Conservation (phyloP, 2,888 invertebrate species). For the Drosophila prostipennis region DNA sequence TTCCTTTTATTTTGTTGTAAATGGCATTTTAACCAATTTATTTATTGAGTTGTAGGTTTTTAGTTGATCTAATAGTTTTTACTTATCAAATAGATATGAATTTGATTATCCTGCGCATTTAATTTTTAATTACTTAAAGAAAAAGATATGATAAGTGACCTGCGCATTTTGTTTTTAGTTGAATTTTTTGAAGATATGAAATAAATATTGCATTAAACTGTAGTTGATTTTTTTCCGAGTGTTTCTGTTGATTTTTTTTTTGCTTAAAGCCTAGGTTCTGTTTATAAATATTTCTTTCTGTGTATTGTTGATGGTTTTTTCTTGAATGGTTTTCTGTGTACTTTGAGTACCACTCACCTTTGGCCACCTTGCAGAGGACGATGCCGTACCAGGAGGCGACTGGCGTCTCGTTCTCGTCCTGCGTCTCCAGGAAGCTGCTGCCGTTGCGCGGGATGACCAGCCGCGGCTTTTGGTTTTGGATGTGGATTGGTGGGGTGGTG, state of each 20-base stretch:
- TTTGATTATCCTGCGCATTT: neutral
- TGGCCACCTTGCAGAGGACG: slow-evolving; percentile 89
- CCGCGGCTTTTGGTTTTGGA: neutral
- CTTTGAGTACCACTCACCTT: slow-evolving; percentile 76
- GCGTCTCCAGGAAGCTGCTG: slow-evolving; percentile 74
- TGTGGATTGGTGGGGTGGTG: neutral
- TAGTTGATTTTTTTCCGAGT: neutral
- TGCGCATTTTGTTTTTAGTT: neutral
- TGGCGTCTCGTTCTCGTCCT: slow-evolving; percentile 83
- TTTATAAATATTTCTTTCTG: too few species aligned
- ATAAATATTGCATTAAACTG: too few species aligned
- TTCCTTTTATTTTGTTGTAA: too few species aligned
- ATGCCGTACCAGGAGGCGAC: slow-evolving; percentile 87
- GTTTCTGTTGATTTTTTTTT: neutral
- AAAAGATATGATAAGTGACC: neutral
- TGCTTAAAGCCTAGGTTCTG: too few species aligned
- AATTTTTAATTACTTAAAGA: too few species aligned
- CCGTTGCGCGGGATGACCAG: slow-evolving; percentile 66
- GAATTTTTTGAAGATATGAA: neutral
- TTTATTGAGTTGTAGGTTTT: too few species aligned
- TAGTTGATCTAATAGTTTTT: neutral
- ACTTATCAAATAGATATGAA: neutral
- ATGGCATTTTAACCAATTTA: too few species aligned
- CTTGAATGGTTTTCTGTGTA: too few species aligned
- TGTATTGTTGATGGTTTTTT: neutral